Conservation (phyloP, 1,140 invertebrate genomes). For the Galleria mellonella region DNA sequence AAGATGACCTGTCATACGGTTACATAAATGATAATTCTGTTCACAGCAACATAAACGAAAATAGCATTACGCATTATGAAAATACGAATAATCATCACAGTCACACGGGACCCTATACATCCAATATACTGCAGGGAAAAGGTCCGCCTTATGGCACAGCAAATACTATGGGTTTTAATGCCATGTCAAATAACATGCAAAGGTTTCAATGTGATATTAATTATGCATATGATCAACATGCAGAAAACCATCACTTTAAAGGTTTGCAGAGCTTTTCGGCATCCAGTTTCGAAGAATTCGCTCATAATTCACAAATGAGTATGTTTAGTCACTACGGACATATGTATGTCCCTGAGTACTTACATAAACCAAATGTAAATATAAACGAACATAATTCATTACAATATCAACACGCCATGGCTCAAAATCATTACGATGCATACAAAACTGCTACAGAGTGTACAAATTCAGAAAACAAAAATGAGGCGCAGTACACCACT, state of each 20-base stretch:
- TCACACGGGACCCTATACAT: slow-evolving; percentile 48
- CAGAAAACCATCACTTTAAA: slow-evolving; percentile 50
- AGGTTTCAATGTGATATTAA: slow-evolving; percentile 66
- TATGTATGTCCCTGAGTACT: slow-evolving; percentile 68
- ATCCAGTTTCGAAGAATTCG: slow-evolving; percentile 75
- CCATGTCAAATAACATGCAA: slow-evolving; percentile 51
- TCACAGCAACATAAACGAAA: slow-evolving; percentile 30
- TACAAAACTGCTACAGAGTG: slow-evolving; percentile 54
- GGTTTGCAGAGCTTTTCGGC: slow-evolving; percentile 67
- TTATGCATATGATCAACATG: slow-evolving; percentile 57
- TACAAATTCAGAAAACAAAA: slow-evolving; percentile 59
- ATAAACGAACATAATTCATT: slow-evolving; percentile 44
- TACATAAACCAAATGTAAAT: slow-evolving; percentile 43
- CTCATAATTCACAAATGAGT: slow-evolving; percentile 68
- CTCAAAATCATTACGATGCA: slow-evolving; percentile 58
- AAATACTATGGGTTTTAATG: slow-evolving; percentile 43
- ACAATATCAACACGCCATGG: slow-evolving; percentile 38
- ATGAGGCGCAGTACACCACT: slow-evolving; percentile 73
- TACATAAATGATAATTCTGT: slow-evolving; percentile 32
- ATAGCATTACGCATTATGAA: slow-evolving; percentile 38
- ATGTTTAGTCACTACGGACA: slow-evolving; percentile 76
- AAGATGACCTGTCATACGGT: slow-evolving; percentile 34
- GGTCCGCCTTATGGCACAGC: slow-evolving; percentile 46
- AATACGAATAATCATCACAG: slow-evolving; percentile 37
- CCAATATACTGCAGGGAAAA: slow-evolving; percentile 61